These are phyloP conservation scores for Meloe dianella DNA, from an alignment of 2,888 invertebrate species.

Conservation along the genomic window DNA sequence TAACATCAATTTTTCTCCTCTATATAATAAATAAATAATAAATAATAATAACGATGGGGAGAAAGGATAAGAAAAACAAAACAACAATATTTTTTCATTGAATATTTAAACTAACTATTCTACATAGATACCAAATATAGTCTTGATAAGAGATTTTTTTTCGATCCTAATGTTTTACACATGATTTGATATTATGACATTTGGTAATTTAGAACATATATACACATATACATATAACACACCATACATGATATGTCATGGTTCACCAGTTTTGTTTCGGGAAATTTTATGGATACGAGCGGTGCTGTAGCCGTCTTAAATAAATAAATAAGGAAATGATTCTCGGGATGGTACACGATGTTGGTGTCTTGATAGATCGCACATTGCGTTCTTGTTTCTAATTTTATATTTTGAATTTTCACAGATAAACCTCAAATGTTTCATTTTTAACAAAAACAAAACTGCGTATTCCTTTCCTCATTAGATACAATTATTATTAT, in stretches of 20 bases:
- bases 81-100: too few species aligned
- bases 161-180: conserved; percentile 6
- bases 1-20: conserved; percentile 34
- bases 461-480: neutral
- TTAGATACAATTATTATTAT: neutral
- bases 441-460: neutral
- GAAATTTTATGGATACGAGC: conserved; percentile 54
- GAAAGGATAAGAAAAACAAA: too few species aligned
- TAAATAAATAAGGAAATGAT: conserved; percentile 58
- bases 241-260: conserved; percentile 27
- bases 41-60: neutral
- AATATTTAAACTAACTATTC: too few species aligned
- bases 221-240: too few species aligned
- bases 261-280: conserved; percentile 35
- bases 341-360: conserved; percentile 45
- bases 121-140: neutral
- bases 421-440: conserved; percentile 7
- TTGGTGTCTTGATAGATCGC: conserved; percentile 45
- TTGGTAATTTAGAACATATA: neutral
- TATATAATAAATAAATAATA: conserved; percentile 25
- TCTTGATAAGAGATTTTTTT: neutral
- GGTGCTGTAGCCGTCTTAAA: conserved; percentile 53
- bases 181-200: conserved; percentile 13
- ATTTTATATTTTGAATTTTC: conserved; percentile 25
- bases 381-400: conserved; percentile 46